Conservation (phyloP, 2,113 vertebrate genomes). For the sheep (Ovis aries) region DNA sequence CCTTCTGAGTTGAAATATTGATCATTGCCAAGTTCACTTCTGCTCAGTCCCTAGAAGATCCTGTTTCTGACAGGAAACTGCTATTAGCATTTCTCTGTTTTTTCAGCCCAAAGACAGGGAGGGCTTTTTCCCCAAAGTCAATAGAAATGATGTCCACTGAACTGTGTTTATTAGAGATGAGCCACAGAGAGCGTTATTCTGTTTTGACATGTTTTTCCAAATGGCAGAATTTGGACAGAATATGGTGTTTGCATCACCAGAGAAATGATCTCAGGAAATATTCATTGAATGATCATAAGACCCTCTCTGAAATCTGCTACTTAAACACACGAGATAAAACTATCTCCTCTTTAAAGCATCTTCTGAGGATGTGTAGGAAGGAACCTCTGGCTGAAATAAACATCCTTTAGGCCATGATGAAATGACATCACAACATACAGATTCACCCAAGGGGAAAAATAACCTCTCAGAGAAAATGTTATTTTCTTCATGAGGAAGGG, state of each 20-base stretch:
- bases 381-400: constrained; percentile 2
- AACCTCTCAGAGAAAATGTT: not conserved
- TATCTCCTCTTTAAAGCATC: not conserved
- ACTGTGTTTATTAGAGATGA: not conserved
- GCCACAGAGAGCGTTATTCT: not conserved
- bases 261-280: constrained; percentile 21
- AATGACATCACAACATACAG: not conserved
- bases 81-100: not conserved
- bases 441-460: not conserved
- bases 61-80: not conserved
- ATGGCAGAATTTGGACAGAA: not conserved
- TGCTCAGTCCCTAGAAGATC: not conserved
- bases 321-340: not conserved
- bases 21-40: constrained; percentile 37
- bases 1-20: constrained; percentile 43
- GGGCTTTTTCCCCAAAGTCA: not conserved
- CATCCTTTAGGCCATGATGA: not conserved
- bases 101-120: not conserved
- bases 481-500: not conserved
- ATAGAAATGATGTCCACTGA: not conserved
- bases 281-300: not conserved
- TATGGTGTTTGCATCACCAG: not conserved
- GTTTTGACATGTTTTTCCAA: not conserved
- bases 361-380: not conserved
- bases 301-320: not conserved